Evolutionary conservation across 2,797 vertebrate species (phyloP).

Genomic region (Spea hammondii): DNA sequence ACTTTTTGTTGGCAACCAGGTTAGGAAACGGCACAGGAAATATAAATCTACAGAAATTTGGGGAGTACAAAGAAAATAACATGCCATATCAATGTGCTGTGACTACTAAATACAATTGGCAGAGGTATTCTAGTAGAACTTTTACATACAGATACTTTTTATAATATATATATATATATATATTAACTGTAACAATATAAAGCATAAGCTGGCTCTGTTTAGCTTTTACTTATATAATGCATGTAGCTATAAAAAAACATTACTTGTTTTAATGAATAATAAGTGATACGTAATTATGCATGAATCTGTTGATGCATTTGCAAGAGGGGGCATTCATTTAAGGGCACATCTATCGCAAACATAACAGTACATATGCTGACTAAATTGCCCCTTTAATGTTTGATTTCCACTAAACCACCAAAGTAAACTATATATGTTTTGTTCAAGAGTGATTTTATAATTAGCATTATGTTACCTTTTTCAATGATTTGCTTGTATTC

Average conservation of each 20-base stretch:
- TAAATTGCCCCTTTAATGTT: too few species aligned
- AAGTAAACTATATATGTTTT: too few species aligned
- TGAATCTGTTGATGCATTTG: too few species aligned
- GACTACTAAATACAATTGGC: background rate
- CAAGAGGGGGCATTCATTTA: too few species aligned
- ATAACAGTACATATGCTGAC: too few species aligned
- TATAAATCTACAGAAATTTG: background rate
- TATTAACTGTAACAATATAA: background rate
- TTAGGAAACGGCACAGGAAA: background rate
- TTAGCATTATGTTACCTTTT: too few species aligned
- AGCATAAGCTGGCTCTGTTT: background rate
- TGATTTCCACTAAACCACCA: too few species aligned
- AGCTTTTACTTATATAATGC: background rate
- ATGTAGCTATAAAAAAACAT: background rate
- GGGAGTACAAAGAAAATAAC: background rate
- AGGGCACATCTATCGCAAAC: too few species aligned
- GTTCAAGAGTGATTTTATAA: too few species aligned
- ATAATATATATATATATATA: background rate
- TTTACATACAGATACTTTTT: background rate
- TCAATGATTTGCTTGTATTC: too few species aligned
- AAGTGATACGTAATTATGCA: background rate
- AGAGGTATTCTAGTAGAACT: background rate
- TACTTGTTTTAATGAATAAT: background rate
- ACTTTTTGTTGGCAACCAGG: conserved; percentile 1
- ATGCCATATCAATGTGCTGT: background rate